Conservation (phyloP, 2,888 invertebrate genomes). For the Amphipyra berbera region DNA sequence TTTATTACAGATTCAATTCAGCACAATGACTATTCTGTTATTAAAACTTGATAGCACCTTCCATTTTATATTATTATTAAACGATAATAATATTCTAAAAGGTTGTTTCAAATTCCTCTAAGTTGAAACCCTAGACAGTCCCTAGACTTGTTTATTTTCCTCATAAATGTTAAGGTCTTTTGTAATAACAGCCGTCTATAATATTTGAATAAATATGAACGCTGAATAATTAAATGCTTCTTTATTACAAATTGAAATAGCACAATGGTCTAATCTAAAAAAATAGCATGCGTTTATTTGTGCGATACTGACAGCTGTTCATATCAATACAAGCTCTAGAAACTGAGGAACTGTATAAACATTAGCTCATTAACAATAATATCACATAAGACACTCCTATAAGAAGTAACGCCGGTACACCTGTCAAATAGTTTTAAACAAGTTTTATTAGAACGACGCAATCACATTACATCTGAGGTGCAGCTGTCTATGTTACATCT, state of each 20-base stretch:
- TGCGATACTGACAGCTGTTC: conserved; percentile 15
- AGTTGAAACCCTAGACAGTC: conserved; percentile 19
- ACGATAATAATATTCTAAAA: background rate
- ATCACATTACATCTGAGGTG: conserved; percentile 56
- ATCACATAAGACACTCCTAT: conserved; percentile 26
- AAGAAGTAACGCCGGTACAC: conserved; percentile 43
- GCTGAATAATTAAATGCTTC: background rate
- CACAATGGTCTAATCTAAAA: background rate
- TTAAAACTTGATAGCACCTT: conserved; percentile 10
- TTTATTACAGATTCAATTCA: conserved; percentile 8
- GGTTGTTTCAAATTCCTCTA: conserved; percentile 1
- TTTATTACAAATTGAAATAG: conserved; percentile 1
- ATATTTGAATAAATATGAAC: conserved; percentile 16
- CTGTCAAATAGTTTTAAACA: conserved; percentile 50
- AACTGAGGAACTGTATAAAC: conserved; percentile 20
- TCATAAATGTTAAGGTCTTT: conserved; percentile 4
- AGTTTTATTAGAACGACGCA: conserved; percentile 52
- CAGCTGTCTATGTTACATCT: conserved; percentile 44
- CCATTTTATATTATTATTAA: background rate
- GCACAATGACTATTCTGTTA: conserved; percentile 5
- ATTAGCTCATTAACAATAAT: conserved; percentile 33
- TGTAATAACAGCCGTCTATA: conserved; percentile 1
- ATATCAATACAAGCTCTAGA: conserved; percentile 8
- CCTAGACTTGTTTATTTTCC: conserved; percentile 10
- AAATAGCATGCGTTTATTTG: background rate